Base-by-base conservation (phyloP, 2,888 invertebrate genomes). In the Choristoneura rosaceana region DNA sequence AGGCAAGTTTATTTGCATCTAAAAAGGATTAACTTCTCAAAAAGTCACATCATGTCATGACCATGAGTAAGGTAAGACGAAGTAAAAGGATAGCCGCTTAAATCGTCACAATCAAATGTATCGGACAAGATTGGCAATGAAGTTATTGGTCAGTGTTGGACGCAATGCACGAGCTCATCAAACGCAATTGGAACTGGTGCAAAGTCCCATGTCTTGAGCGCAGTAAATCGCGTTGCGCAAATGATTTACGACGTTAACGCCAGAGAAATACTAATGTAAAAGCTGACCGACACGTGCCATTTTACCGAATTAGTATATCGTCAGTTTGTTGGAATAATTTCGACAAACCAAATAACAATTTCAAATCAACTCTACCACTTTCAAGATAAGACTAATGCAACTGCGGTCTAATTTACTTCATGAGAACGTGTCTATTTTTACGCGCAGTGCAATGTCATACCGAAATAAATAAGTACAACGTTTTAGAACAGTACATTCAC, bases 141-240 rank as follows among this genome's bases (percentile, higher is more conserved):
- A n/a, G 47, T 7, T n/a, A 47, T n/a, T n/a, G 43, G n/a, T 47
- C 47, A 47, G 47, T 47, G 47, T n/a, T 47, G 52, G 17, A 14
- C 15, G 50, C 17, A 52, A 52, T 9, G 52, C 52, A 52, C 8
- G 14, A 52, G 52, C 34, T 5, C 47, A 64, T 45, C 33, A 33
- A 59, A 62, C 64, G 50, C 50, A 64, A 64, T 64, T 64, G 47
- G n/a, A 50, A n/a, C 45, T n/a, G 47, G 25, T 14, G 50, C 33
- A 61, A 60, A 60, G 61, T 55, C 55, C 10, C 14, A 14, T 33
- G 61, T 33, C 63, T 63, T n/a, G 47, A 17, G 47, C 64, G 34
- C 3, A 38, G 61, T 17, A 50, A 25, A 64, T 50, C 15, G 10
- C 10, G 34, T 15, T 62, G 62, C 62, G 45, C 34, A 9, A 15